Evolutionary conservation across 2,888 invertebrate species (phyloP), one percentile per base, ranked within the genome.

Genomic region (Isoperla grammatica): DNA sequence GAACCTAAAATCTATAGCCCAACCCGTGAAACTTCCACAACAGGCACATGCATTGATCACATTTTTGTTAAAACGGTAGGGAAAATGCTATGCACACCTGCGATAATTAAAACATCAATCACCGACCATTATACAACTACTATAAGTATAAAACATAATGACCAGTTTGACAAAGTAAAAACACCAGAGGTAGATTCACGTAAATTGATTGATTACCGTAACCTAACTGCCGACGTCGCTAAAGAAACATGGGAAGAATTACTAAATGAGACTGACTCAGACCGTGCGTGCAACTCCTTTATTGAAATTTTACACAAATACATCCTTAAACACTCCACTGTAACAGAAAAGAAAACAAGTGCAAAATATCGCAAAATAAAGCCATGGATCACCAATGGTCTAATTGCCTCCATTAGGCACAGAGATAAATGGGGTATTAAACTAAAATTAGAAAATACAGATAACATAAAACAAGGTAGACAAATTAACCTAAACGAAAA

Each of bases 21-120:
- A 3, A 45, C 45, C 11, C 17, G 19, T 6, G 19, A 5, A 17
- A 45, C 45, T 5, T 5, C 19, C 9, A 2, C 6, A 19, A 6
- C 5, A 2, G 17, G 45, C 45, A 45, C 45, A 45, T 45, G 45
- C 19, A 45, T 45, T 17, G 45, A 45, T 45, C 45, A 45, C 11
- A 45, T 45, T 17, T 45, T 17, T 17, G 15, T 29, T 45, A 19
- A 17, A 45, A 6, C n/a, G n/a, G n/a, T n/a, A 19, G 6, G 11
- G 11, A 17, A 19, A 45, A 11, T 2, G 15, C 15, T 3, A 13
- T 15, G 15, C 17, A 45, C 19, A 13, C n/a, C 11, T 45, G 45
- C 17, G 19, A 29, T 5, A 11, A 13, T 45, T 13, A 17, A 19
- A 17, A 45, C 19, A 11, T 17, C 17, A 2, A 45, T 45, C 11